Percentiles rank a stretch among this genome's conserved stretches.
Conservation (phyloP, 2,888 invertebrate species). For the Leucophora obtusa region DNA sequence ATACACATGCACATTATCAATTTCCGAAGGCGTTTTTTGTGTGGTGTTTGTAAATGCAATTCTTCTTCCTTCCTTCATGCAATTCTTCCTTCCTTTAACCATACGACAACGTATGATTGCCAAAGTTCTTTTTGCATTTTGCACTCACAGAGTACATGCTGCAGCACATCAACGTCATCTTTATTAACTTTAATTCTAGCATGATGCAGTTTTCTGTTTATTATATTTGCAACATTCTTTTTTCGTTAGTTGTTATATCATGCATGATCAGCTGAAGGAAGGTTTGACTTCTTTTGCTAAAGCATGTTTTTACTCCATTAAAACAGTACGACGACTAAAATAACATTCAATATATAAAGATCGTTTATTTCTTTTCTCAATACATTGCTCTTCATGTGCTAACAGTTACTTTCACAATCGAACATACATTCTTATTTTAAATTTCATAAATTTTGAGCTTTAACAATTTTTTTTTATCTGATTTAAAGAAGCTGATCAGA, state of each 20-base stretch:
- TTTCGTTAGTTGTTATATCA: slow-evolving; percentile 38
- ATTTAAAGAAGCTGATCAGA: too few relatives aligned
- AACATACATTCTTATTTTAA: background rate
- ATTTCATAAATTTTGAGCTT: too few relatives aligned
- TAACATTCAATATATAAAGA: slow-evolving; percentile 49
- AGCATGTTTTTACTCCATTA: slow-evolving; percentile 60
- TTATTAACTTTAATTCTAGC: slow-evolving; percentile 58
- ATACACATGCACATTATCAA: slow-evolving; percentile 2
- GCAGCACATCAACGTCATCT: slow-evolving; percentile 57
- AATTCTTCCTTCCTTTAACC: slow-evolving; percentile 63
- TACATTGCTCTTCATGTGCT: background rate
- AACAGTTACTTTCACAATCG: background rate
- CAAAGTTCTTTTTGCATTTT: background rate
- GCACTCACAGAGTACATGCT: slow-evolving; percentile 37
- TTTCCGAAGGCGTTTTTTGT: slow-evolving; percentile 47
- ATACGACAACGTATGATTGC: slow-evolving; percentile 4
- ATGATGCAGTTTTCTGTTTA: slow-evolving; percentile 40
- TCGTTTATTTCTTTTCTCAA: slow-evolving; percentile 44
- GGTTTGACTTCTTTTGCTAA: background rate
- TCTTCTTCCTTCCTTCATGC: slow-evolving; percentile 63
- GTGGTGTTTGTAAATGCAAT: slow-evolving; percentile 54
- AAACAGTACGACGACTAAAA: slow-evolving; percentile 50
- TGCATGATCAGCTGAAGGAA: slow-evolving; percentile 58
- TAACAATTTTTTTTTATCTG: too few relatives aligned
- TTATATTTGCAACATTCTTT: slow-evolving; percentile 14